Conservation (phyloP, 1,140 invertebrate genomes). For the Oncopeltus fasciatus region DNA sequence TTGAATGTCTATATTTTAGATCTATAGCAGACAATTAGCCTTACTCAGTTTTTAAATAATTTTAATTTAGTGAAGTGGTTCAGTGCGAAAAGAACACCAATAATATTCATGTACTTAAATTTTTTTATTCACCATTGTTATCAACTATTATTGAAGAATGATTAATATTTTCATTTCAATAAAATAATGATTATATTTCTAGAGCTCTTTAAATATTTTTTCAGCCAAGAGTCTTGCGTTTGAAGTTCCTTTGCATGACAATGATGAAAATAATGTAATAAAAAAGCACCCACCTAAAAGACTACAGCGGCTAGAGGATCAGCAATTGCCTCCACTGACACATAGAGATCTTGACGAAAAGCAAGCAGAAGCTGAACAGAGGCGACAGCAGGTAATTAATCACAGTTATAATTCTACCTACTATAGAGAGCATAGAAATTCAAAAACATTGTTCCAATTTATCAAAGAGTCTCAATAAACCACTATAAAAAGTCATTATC, state of each 20-base stretch:
- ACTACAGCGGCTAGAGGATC: constrained; percentile 42
- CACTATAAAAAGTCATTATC: background rate
- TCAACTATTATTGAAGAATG: no score
- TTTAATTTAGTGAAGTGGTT: no score
- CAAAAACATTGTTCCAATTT: background rate
- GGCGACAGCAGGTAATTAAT: constrained; percentile 30
- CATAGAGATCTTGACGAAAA: constrained; percentile 48
- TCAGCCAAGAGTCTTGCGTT: constrained; percentile 43
- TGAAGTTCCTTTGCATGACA: constrained; percentile 43
- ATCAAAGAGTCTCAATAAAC: background rate
- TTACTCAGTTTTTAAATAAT: no score
- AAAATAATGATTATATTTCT: no score
- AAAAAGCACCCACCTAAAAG: constrained; percentile 41
- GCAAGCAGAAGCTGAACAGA: constrained; percentile 47
- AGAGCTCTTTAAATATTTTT: no score
- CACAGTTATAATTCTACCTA: background rate
- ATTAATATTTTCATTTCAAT: no score
- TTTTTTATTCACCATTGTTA: no score
- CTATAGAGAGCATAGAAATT: background rate
- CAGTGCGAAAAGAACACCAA: no score
- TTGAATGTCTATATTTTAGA: no score
- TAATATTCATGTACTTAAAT: no score
- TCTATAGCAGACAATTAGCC: no score
- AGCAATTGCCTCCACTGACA: constrained; percentile 35
- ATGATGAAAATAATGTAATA: constrained; percentile 30